Base-by-base conservation (phyloP, 1,140 invertebrate genomes). In the Sycobia sp. region DNA sequence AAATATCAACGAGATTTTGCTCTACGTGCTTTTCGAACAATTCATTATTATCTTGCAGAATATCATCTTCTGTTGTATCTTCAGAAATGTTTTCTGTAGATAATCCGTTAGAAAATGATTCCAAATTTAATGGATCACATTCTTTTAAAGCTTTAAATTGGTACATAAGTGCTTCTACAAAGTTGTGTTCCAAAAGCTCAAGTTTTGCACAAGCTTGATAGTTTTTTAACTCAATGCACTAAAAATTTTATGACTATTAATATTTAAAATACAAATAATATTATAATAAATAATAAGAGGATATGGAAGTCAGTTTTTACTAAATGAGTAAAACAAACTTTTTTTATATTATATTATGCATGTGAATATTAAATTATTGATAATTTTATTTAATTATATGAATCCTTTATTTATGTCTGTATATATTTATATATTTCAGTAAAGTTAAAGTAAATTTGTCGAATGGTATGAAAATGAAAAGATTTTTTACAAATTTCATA, bases 201-300 rank as follows among this genome's bases (percentile, higher is more conserved):
- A 84, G 57, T 63, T 83, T 83, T 20, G 83, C 76, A 9, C 80
- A 78, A 3, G 81, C 82, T 71, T 84, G 82, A 65, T 79, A 79
- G 64, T 84, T 83, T 38, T 77, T 76, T n/a, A 81, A 63, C 47
- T 81, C 78, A 0, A 76, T 20, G 47, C 80, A 77, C 72, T 77
- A 39, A 0, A 43, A 43, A 4, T 43, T 18, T 43, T 20, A 43
- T 43, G 20, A 18, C 11, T 32, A 32, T 32, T 32, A n/a, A n/a
- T 32, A 32, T 32, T 32, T 32, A 32, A 32, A 32, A 7, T 7
- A 32, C 4, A 32, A 32, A 32, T 4, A 7, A 32, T 7, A 32
- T 32, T 32, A 7, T 32, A 32, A 32, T 11, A 32, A 32, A 32
- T 32, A 32, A n/a, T n/a, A n/a, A n/a, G n/a, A n/a, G n/a, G n/a